These are phyloP conservation scores for Drepana falcataria DNA, from an alignment of 2,888 invertebrate species.

Conservation along the genomic window DNA sequence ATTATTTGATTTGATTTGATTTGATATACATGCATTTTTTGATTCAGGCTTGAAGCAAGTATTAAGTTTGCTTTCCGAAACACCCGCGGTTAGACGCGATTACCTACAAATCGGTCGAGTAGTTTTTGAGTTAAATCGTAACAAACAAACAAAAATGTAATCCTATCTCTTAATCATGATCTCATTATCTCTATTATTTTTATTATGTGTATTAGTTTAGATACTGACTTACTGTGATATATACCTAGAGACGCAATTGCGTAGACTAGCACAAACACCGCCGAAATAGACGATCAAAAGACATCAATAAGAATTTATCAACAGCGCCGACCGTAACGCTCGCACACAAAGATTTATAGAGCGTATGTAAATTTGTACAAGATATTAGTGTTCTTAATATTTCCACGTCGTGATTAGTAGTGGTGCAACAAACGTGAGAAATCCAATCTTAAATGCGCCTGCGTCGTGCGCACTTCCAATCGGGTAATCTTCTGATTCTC, in stretches of 20 bases:
- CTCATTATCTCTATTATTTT: too few species aligned
- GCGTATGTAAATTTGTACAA: slow-evolving; percentile 73
- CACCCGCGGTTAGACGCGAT: too few species aligned
- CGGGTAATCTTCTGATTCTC: slow-evolving; percentile 51
- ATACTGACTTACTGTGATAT: too few species aligned
- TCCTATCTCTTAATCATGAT: too few species aligned
- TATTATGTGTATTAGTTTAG: too few species aligned
- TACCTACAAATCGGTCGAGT: too few species aligned
- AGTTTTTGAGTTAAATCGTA: too few species aligned
- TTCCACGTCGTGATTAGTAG: slow-evolving; percentile 66
- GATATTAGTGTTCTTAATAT: slow-evolving; percentile 76
- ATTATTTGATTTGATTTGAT: too few species aligned
- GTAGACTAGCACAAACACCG: slow-evolving; percentile 10
- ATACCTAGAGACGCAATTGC: not conserved
- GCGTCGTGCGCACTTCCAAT: slow-evolving; percentile 46
- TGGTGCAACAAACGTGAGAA: slow-evolving; percentile 57
- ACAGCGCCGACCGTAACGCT: slow-evolving; percentile 53
- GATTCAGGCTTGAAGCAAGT: too few species aligned
- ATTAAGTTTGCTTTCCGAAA: too few species aligned
- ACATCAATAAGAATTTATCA: slow-evolving; percentile 64
- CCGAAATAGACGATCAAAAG: slow-evolving; percentile 58
- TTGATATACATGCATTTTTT: too few species aligned
- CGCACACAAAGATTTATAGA: slow-evolving; percentile 61
- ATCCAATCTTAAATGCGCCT: slow-evolving; percentile 43
- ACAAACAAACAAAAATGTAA: too few species aligned